Evolutionary conservation across 2,888 invertebrate species (phyloP), one percentile per base, ranked within the genome.

Genomic region (Schizotus pectinicornis): DNA sequence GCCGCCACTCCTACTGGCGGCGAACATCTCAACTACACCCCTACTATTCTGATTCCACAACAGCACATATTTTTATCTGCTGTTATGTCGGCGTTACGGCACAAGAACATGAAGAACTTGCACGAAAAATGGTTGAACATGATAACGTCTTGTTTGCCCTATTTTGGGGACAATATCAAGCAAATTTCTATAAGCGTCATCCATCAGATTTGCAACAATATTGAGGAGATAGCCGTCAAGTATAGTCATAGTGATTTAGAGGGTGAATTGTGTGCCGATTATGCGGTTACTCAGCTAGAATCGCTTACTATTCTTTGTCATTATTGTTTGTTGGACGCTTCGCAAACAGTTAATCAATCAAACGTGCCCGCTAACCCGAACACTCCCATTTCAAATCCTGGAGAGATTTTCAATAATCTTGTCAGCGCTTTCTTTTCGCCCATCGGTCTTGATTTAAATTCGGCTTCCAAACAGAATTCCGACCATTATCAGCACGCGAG

Each of bases 71-170:
- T 95, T 75, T 80, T 93, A 31, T 86, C 90, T 12, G 90, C 92
- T 30, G 85, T 93, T 46, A 81, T 92, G 67, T 89, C 87, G 70
- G 92, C 93, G 3, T 79, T 94, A 52, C 88, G 90, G 71, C 77
- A 89, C 77, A 85, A 86, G 56, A 87, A 87, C 59, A 82, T 88
- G 79, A 83, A 88, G 42, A 87, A 89, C 71, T 77, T 92, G 63
- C 94, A 94, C 76, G 88, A 88, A 62, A 89, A 91, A 71, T 94
- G 94, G 93, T 85, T 93, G 32, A 87, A 89, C 60, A 83, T 94
- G 77, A 86, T 94, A 6, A 90, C 91, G 1, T 87, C 89, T 14
- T 88, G 92, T 50, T 80, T 94, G 35, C 94, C 92, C 7, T 93
- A 90, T 76, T 87, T 93, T 76, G 89, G 88, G 36, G 86, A 88